A percentile compares a stretch with the other conserved stretches of the same genome.
Evolutionary conservation across 2,797 vertebrate species (phyloP).

Genomic region (Arnoldichthys spilopterus): DNA sequence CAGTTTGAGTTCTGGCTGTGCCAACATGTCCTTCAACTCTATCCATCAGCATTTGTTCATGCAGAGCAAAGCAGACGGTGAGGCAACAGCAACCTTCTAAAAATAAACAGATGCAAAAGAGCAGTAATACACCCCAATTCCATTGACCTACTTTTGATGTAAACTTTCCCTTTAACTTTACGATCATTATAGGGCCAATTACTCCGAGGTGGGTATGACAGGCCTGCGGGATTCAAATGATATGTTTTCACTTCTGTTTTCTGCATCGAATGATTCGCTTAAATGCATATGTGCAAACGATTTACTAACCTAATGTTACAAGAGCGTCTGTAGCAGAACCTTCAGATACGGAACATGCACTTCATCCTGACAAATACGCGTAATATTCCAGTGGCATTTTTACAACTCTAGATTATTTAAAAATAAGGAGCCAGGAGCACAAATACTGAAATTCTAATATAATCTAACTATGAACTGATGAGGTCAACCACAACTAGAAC

Average conservation of each 20-base stretch:
- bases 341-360: neutral
- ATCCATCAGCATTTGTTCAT: slow-evolving; percentile 1
- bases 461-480: too few species aligned
- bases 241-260: neutral
- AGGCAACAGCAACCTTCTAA: slow-evolving; percentile 15
- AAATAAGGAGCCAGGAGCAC: too few species aligned
- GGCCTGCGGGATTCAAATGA: slow-evolving; percentile 11
- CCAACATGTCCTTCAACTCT: neutral
- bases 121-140: slow-evolving; percentile 19
- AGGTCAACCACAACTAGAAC: neutral
- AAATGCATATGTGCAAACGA: neutral
- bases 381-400: neutral
- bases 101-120: slow-evolving; percentile 23
- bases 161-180: slow-evolving; percentile 11
- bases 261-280: neutral
- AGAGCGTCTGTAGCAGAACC: neutral
- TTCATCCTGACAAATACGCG: neutral
- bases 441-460: neutral
- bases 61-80: slow-evolving; percentile 6
- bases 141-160: slow-evolving; percentile 45
- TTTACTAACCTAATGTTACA: neutral
- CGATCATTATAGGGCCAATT: neutral
- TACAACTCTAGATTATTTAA: too few species aligned
- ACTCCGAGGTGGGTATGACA: neutral
- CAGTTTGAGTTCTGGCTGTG: slow-evolving; percentile 3